These are phyloP conservation scores for Spondyliosoma cantharus DNA, from an alignment of 2,797 vertebrate species.

Conservation along the genomic window DNA sequence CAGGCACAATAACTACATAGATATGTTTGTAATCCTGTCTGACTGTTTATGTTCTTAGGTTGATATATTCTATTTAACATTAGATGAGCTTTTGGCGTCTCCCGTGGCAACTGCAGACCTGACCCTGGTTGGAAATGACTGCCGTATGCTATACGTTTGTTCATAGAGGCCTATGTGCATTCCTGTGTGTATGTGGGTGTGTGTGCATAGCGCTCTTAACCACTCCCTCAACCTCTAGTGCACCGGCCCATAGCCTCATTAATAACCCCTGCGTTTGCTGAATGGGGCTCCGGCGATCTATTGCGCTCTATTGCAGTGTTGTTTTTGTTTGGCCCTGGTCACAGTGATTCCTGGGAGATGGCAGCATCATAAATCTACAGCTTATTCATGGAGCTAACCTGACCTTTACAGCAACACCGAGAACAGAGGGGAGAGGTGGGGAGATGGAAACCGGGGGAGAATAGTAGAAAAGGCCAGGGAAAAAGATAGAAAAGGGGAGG, in stretches of 20 bases:
- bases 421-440: conserved; percentile 46
- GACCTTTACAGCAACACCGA: conserved; percentile 77
- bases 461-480: conserved; percentile 67
- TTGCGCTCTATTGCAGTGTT: conserved; percentile 70
- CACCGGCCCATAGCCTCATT: conserved; percentile 70
- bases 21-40: no score
- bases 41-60: background rate
- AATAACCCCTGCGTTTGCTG: conserved; percentile 74
- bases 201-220: conserved; percentile 44
- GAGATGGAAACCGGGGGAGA: conserved; percentile 48
- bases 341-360: conserved; percentile 77
- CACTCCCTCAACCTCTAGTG: conserved; percentile 66
- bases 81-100: background rate
- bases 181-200: background rate
- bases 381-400: conserved; percentile 81
- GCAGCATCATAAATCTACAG: conserved; percentile 83
- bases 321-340: conserved; percentile 79
- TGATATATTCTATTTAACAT: background rate
- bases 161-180: conserved; percentile 17
- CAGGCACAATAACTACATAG: no score
- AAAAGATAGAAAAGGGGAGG: conserved; percentile 30
- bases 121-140: conserved; percentile 6
- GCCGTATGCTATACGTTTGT: background rate
- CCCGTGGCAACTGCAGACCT: background rate
- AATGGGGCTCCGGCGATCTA: conserved; percentile 72